phyloP scores from a whole-genome alignment of 2,113 vertebrate genomes.

The Bos taurus region ARS-UCD2.0 NC_037330.1:111532001-111532500 shows the following conservation, averaged over 20 bases:
- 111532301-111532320: too few species aligned
- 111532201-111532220: too few species aligned
- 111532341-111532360: background rate
- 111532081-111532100: background rate
- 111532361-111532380: background rate
- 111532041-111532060: background rate
- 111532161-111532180: too few species aligned
- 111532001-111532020: background rate
- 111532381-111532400: background rate
- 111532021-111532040: background rate
- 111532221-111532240: too few species aligned
- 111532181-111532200: too few species aligned
- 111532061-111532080: background rate
- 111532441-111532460: slow-evolving; percentile 22
- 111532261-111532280: too few species aligned
- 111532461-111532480: background rate
- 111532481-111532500: background rate
- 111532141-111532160: too few species aligned
- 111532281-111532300: too few species aligned
- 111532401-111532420: background rate
- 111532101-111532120: too few species aligned
- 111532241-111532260: too few species aligned
- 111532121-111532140: too few species aligned
- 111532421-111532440: background rate
- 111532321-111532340: too few species aligned